Conservation (phyloP, 2,797 vertebrate species). For the Lerista edwardsae region DNA sequence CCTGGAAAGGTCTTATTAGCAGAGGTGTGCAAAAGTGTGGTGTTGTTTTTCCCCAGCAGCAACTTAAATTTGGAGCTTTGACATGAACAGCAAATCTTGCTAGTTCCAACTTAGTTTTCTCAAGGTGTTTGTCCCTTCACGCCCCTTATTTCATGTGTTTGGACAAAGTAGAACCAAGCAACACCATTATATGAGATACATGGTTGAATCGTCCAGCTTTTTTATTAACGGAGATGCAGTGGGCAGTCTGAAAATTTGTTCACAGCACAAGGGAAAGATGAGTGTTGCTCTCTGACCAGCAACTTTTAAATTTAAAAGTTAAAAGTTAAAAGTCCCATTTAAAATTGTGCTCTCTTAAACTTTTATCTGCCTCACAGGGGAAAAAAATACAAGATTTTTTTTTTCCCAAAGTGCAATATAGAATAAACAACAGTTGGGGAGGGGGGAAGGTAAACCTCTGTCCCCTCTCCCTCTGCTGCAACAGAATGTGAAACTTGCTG, state of each 20-base stretch:
- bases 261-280: not conserved
- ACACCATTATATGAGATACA: not conserved
- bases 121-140: conserved; percentile 32
- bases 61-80: conserved; percentile 4
- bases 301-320: too few relatives aligned
- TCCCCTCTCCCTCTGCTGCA: too few relatives aligned
- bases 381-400: not conserved
- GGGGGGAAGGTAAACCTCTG: too few relatives aligned
- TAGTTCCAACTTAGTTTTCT: conserved; percentile 17
- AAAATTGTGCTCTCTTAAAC: not conserved
- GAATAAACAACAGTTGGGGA: too few relatives aligned
- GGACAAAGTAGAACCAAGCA: conserved; percentile 4
- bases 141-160: conserved; percentile 23
- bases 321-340: too few relatives aligned
- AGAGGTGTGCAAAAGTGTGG: not conserved
- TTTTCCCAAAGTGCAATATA: too few relatives aligned
- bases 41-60: not conserved
- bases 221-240: not conserved
- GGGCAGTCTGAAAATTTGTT: not conserved
- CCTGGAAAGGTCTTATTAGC: not conserved
- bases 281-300: not conserved
- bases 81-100: not conserved
- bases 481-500: too few relatives aligned
- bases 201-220: not conserved
- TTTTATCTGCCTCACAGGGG: not conserved